Evolutionary conservation across 35 echinoderm and acorn worm species (phyloP).

Genomic region (Stichopus chloronotus): DNA sequence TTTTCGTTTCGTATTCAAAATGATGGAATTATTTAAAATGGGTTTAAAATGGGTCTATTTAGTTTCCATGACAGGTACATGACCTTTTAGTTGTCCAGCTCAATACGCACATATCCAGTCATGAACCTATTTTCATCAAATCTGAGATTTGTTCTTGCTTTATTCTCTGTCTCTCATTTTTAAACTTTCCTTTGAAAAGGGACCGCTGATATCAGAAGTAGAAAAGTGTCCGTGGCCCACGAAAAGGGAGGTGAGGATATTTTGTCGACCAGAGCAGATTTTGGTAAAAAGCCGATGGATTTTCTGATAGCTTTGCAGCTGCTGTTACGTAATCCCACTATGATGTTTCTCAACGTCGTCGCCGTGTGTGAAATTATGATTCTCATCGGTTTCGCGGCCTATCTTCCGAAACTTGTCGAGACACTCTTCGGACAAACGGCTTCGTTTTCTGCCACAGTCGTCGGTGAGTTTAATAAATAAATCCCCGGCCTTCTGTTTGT

Average conservation of each 20-base stretch:
- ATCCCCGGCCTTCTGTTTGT: no score
- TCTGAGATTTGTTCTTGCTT: no score
- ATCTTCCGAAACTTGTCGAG: conserved; percentile 54
- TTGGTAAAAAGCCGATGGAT: conserved; percentile 42
- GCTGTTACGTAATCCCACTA: conserved; percentile 51
- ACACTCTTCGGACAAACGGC: conserved; percentile 42
- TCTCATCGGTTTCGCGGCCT: conserved; percentile 49
- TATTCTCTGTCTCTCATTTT: no score
- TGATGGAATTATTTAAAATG: no score
- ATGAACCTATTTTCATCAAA: no score
- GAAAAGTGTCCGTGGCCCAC: conserved; percentile 61
- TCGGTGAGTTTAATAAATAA: conserved; percentile 51
- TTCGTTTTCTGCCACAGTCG: conserved; percentile 18
- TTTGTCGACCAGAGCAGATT: conserved; percentile 22
- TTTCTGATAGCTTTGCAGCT: conserved; percentile 52
- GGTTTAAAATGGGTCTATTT: no score
- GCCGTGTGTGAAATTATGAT: conserved; percentile 17
- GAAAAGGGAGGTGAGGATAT: conserved; percentile 17
- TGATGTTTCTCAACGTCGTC: conserved; percentile 28
- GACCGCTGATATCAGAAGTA: conserved; percentile 19
- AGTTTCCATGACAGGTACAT: no score
- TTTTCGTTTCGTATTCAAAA: no score
- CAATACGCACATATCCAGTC: no score
- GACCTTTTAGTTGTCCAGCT: no score
- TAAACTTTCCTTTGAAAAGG: conserved; percentile 4